Conservation (phyloP, 2,113 vertebrate genomes). For the Neogale vison region DNA sequence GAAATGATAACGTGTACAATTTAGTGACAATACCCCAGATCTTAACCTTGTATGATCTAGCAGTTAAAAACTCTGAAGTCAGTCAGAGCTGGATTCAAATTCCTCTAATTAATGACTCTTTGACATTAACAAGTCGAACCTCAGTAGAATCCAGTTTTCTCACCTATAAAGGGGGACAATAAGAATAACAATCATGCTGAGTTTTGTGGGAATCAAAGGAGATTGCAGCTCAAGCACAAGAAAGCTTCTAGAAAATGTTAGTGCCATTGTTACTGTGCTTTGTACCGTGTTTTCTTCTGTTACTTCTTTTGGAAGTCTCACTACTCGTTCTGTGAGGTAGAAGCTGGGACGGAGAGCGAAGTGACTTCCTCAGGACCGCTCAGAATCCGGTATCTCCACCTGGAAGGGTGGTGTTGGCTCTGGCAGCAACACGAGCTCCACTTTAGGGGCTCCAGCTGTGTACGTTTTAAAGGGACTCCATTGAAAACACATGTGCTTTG, state of each 20-base stretch:
- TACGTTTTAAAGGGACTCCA: neutral
- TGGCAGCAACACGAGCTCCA: neutral
- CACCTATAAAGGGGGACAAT: neutral
- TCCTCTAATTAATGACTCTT: neutral
- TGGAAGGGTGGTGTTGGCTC: neutral
- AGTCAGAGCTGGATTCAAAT: neutral
- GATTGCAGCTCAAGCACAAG: neutral
- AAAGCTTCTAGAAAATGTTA: neutral
- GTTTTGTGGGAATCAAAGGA: constrained; percentile 20
- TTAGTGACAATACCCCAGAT: neutral
- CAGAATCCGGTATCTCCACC: neutral
- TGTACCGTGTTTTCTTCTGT: neutral
- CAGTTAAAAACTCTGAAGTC: neutral
- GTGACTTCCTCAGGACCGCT: neutral
- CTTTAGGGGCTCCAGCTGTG: neutral
- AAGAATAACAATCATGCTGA: neutral
- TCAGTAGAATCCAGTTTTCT: neutral
- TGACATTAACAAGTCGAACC: neutral
- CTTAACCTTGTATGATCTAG: neutral
- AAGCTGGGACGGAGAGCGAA: neutral
- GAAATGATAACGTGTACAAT: neutral
- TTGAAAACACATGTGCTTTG: constrained; percentile 34
- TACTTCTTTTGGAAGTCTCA: neutral
- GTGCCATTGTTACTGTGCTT: neutral
- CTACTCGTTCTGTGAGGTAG: neutral